phyloP scores from a whole-genome alignment of 23 tunicate species.

The Corella eumyota region DNA sequence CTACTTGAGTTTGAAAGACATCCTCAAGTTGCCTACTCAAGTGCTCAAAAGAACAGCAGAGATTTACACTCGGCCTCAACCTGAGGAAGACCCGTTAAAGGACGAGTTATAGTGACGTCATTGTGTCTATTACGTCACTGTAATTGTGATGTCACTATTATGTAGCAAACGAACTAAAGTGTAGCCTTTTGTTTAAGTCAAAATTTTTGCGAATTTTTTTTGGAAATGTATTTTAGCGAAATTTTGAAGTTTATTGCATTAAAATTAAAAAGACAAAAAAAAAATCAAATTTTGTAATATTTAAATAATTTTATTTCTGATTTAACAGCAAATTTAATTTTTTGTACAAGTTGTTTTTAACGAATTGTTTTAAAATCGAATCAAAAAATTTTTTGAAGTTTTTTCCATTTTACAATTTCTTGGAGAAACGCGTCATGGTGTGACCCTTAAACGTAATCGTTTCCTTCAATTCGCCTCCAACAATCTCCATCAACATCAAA shows the following conservation, averaged over 20 bases:
- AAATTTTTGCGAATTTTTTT: too few species aligned
- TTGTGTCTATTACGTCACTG: too few species aligned
- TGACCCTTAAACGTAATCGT: slow-evolving; percentile 24
- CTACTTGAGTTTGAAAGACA: slow-evolving; percentile 59
- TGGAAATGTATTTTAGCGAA: not conserved
- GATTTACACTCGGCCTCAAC: slow-evolving; percentile 48
- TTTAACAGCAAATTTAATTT: too few species aligned
- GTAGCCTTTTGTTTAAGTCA: too few species aligned
- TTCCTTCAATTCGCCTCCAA: slow-evolving; percentile 24
- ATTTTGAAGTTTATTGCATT: not conserved
- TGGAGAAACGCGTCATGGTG: slow-evolving; percentile 23
- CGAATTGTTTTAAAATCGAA: too few species aligned
- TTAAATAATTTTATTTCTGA: not conserved
- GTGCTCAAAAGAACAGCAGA: slow-evolving; percentile 52
- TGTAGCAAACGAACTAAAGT: too few species aligned
- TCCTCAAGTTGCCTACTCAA: slow-evolving; percentile 41
- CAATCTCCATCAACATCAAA: slow-evolving; percentile 14
- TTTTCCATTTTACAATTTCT: not conserved
- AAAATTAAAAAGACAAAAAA: not conserved
- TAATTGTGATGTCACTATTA: too few species aligned
- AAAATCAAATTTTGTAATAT: not conserved
- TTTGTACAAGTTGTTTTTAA: too few species aligned
- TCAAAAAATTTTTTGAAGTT: not conserved
- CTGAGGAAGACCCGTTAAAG: slow-evolving; percentile 25
- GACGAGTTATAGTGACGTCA: slow-evolving; percentile 75